Conservation (phyloP, 2,888 invertebrate species). For the Quadroppia sp. region DNA sequence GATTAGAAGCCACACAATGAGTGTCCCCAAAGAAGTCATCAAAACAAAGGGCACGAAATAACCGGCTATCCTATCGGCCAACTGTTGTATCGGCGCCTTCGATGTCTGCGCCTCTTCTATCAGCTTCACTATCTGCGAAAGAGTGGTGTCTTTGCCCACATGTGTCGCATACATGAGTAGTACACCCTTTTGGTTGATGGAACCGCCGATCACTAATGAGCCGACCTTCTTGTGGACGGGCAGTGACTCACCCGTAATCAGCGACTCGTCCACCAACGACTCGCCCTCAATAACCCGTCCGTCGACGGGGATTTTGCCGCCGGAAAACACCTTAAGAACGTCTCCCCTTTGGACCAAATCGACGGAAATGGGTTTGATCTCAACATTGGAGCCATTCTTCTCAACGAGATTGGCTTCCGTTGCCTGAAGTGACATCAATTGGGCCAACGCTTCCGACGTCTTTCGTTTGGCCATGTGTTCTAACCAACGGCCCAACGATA, state of each 20-base stretch:
- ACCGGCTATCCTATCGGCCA: constrained; percentile 95
- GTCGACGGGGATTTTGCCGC: constrained; percentile 59
- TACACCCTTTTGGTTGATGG: constrained; percentile 58
- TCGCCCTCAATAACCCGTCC: constrained; percentile 57
- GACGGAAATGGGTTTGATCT: constrained; percentile 52
- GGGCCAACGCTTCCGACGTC: constrained; percentile 94
- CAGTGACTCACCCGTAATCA: constrained; percentile 60
- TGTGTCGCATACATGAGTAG: constrained; percentile 58
- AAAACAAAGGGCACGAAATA: constrained; percentile 95
- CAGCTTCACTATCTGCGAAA: constrained; percentile 59
- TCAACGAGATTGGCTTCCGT: constrained; percentile 86
- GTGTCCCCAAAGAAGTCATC: constrained; percentile 72
- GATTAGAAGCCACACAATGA: constrained; percentile 79
- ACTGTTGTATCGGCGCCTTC: constrained; percentile 95
- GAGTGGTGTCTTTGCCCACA: constrained; percentile 59
- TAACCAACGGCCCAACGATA: constrained; percentile 92
- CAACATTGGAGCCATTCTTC: constrained; percentile 52
- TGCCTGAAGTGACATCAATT: constrained; percentile 87
- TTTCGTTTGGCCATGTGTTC: constrained; percentile 99
- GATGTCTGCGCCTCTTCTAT: constrained; percentile 98
- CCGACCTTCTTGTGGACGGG: constrained; percentile 56
- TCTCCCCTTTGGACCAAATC: constrained; percentile 57
- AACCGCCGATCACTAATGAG: constrained; percentile 57
- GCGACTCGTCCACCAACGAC: constrained; percentile 57
- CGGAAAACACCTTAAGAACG: constrained; percentile 55